phyloP scores from a whole-genome alignment of 2,113 vertebrate genomes.

The Arizona elegans region DNA sequence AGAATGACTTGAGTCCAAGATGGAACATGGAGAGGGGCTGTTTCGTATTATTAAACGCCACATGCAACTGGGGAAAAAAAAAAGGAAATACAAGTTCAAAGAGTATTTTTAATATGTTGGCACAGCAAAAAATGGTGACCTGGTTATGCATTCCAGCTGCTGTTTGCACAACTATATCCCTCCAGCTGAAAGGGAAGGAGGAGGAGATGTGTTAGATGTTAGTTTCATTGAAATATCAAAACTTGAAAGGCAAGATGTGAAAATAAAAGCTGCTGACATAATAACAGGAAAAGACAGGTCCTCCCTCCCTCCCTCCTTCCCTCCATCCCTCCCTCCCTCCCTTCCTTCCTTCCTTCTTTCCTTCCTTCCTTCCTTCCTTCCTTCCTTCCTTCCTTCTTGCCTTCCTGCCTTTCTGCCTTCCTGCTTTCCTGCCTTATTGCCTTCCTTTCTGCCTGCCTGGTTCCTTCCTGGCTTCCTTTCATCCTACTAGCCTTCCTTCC shows the following conservation, averaged over 20 bases:
- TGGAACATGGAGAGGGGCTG: not conserved
- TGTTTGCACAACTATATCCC: slow-evolving; percentile 4
- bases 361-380: too few relatives aligned
- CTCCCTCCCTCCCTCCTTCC: not conserved
- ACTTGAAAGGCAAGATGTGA: not conserved
- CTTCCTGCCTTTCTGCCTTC: too few relatives aligned
- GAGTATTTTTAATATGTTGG: slow-evolving; percentile 13
- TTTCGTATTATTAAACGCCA: not conserved
- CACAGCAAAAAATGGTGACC: slow-evolving; percentile 21
- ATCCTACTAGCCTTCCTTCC: too few relatives aligned
- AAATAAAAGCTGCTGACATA: slow-evolving; percentile 5
- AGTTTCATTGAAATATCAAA: slow-evolving; percentile 1
- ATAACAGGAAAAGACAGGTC: not conserved
- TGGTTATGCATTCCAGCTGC: not conserved
- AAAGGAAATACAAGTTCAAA: slow-evolving; percentile 6
- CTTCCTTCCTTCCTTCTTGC: too few relatives aligned
- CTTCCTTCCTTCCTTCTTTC: too few relatives aligned
- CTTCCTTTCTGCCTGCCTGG: too few relatives aligned
- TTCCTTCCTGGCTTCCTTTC: too few relatives aligned
- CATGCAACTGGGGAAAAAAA: slow-evolving; percentile 2
- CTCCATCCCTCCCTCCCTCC: not conserved
- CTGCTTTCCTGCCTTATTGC: too few relatives aligned
- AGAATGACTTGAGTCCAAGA: not conserved
- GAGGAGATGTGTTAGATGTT: not conserved
- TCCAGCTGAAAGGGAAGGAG: not conserved